phyloP scores from a whole-genome alignment of 2,888 invertebrate genomes.

The Troides aeacus region DNA sequence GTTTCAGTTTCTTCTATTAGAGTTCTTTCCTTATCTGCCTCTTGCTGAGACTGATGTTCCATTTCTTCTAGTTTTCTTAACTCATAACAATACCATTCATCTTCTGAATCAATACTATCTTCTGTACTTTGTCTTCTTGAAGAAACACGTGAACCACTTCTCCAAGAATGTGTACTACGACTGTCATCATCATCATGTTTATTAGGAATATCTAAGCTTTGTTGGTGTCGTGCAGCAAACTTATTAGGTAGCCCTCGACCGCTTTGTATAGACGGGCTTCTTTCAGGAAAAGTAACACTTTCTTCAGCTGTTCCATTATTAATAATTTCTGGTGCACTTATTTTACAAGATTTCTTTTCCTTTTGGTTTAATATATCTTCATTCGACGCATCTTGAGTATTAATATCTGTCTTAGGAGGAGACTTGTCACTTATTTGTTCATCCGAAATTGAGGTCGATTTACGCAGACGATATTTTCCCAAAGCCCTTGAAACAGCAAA shows the following conservation, averaged over 20 bases:
- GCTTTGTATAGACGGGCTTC: constrained; percentile 84
- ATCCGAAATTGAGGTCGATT: constrained; percentile 85
- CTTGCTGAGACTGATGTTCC: constrained; percentile 86
- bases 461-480: constrained; percentile 88
- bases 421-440: constrained; percentile 81
- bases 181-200: constrained; percentile 90
- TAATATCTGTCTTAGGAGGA: constrained; percentile 58
- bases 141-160: constrained; percentile 91
- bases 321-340: constrained; percentile 65
- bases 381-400: constrained; percentile 46
- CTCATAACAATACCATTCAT: constrained; percentile 96
- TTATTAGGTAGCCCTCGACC: constrained; percentile 79
- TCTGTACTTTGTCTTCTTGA: constrained; percentile 94
- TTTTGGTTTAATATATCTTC: constrained; percentile 50
- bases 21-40: constrained; percentile 82
- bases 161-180: constrained; percentile 91
- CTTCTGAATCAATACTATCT: constrained; percentile 95
- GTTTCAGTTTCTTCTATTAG: constrained; percentile 81
- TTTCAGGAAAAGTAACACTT: constrained; percentile 74
- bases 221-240: constrained; percentile 85
- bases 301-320: constrained; percentile 73
- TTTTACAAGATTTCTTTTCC: constrained; percentile 57
- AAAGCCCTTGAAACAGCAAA: constrained; percentile 91
- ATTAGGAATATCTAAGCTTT: constrained; percentile 89
- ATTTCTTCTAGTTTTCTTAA: constrained; percentile 91